A percentile compares a stretch with the other conserved stretches of the same genome.
Conservation (phyloP, 2,797 vertebrate species). For the Chiloscyllium punctatum region DNA sequence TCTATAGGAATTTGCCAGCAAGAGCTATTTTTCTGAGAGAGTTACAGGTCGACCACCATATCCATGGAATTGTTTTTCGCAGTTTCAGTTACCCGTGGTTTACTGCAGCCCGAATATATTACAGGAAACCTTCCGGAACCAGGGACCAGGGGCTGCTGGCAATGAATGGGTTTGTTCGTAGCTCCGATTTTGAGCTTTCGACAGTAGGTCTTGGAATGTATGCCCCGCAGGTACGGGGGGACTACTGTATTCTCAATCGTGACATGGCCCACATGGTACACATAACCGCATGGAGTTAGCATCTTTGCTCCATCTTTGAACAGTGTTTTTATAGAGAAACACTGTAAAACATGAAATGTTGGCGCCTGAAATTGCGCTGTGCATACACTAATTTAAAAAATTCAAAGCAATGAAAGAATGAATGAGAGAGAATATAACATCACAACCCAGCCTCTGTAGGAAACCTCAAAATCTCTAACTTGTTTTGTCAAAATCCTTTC, state of each 20-base stretch:
- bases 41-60: too few species aligned
- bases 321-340: neutral
- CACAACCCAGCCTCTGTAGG: neutral
- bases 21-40: neutral
- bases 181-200: too few species aligned
- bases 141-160: too few species aligned
- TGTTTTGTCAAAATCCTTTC: neutral
- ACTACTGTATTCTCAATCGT: neutral
- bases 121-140: too few species aligned
- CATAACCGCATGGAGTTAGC: neutral
- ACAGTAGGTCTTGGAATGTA: too few species aligned
- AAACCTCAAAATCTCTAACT: neutral
- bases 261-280: neutral
- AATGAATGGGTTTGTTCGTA: too few species aligned
- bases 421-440: neutral
- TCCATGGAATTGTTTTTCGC: too few species aligned
- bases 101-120: too few species aligned
- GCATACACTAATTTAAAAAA: neutral
- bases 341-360: neutral
- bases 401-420: neutral
- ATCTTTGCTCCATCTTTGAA: neutral
- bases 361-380: neutral
- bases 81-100: too few species aligned
- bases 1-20: neutral
- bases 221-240: too few species aligned